These are phyloP conservation scores for Phragmatobia fuliginosa DNA, from an alignment of 2,888 invertebrate species.

Conservation along the genomic window DNA sequence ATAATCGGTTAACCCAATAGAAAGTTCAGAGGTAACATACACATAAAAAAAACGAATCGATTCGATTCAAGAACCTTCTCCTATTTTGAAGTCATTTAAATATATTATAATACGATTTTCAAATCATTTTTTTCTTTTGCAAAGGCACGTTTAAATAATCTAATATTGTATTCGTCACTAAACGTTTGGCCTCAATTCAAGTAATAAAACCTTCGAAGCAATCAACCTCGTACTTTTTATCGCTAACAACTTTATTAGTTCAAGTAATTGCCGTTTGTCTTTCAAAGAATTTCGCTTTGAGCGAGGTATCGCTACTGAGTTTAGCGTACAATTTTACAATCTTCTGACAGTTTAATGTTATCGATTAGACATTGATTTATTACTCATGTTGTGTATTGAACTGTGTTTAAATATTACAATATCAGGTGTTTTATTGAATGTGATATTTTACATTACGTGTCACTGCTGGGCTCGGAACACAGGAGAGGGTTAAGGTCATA, in stretches of 20 bases:
- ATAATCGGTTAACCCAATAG: too few species aligned
- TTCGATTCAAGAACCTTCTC: too few species aligned
- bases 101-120: neutral
- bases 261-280: constrained; percentile 16
- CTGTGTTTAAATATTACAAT: neutral
- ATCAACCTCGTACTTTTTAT: constrained; percentile 21
- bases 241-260: constrained; percentile 18
- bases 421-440: neutral
- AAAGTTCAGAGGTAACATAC: too few species aligned
- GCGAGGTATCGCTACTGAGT: neutral
- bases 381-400: neutral
- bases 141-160: neutral
- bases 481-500: too few species aligned
- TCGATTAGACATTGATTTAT: constrained; percentile 1
- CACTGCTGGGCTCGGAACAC: too few species aligned
- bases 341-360: constrained; percentile 7
- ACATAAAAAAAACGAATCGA: too few species aligned
- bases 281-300: constrained; percentile 8
- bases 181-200: neutral
- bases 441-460: neutral
- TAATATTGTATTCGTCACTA: neutral
- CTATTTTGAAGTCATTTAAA: too few species aligned
- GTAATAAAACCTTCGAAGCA: constrained; percentile 7
- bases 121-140: neutral
- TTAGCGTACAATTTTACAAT: neutral